These are phyloP conservation scores for Prinia subflava DNA, from an alignment of 2,113 vertebrate species.

Conservation along the genomic window DNA sequence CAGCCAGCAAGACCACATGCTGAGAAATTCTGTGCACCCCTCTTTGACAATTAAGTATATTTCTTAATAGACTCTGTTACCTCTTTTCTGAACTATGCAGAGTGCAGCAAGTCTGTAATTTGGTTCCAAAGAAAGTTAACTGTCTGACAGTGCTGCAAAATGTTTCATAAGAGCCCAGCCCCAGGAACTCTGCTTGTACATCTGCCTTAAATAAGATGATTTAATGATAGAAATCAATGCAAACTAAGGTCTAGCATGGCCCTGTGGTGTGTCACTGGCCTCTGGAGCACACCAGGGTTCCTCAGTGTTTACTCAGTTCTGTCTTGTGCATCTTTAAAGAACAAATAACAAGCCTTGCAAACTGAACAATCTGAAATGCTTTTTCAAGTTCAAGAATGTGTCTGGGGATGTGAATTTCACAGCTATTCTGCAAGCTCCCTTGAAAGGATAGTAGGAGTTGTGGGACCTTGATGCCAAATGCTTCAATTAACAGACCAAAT, in stretches of 20 bases:
- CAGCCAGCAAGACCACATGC: background rate
- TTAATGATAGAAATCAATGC: background rate
- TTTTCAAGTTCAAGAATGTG: background rate
- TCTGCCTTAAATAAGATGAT: background rate
- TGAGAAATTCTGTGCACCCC: background rate
- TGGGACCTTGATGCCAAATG: background rate
- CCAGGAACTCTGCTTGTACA: background rate
- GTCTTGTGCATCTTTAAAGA: background rate
- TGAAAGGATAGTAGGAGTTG: background rate
- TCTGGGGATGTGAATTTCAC: background rate
- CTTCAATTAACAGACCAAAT: background rate
- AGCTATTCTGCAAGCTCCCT: background rate
- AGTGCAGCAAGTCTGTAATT: background rate
- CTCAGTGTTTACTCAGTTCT: background rate
- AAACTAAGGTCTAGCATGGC: background rate
- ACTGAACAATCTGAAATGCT: background rate
- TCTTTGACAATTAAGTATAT: background rate
- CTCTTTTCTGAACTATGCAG: background rate
- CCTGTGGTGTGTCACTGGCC: background rate
- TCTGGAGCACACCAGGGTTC: background rate
- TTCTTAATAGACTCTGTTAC: background rate
- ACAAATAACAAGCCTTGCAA: background rate
- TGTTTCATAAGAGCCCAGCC: background rate
- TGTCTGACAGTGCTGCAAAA: background rate
- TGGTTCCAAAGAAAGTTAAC: background rate